These are phyloP conservation scores for Propithecus deckenii DNA, from an alignment of 2,797 vertebrate species.

Conservation along the genomic window DNA sequence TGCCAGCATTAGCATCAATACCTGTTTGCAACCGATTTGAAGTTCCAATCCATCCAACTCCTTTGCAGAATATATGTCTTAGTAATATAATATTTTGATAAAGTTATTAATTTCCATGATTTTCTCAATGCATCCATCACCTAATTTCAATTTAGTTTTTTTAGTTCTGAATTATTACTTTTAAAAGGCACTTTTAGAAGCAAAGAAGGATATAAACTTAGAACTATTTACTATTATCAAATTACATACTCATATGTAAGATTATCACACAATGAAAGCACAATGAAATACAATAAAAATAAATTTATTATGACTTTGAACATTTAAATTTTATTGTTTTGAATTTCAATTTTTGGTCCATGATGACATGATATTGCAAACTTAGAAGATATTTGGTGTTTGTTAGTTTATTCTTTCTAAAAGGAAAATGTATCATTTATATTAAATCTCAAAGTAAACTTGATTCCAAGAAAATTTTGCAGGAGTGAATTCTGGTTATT, in stretches of 20 bases:
- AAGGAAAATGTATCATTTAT: background rate
- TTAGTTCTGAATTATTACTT: background rate
- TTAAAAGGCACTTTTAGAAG: background rate
- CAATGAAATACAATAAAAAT: background rate
- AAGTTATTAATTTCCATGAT: background rate
- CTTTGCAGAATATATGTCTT: background rate
- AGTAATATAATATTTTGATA: background rate
- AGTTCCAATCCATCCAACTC: background rate
- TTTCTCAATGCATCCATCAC: background rate
- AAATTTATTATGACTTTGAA: background rate
- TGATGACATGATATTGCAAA: background rate
- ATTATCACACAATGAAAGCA: background rate
- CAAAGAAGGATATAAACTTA: background rate
- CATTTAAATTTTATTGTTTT: background rate
- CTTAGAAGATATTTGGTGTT: background rate
- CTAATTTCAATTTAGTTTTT: conserved; percentile 9
- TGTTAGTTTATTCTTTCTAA: background rate
- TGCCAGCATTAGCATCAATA: background rate
- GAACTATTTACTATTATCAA: background rate
- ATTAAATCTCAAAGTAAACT: background rate
- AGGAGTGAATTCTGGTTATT: background rate
- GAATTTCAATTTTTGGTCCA: background rate
- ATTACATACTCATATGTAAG: background rate
- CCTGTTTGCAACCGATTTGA: background rate
- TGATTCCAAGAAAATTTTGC: background rate